Base-by-base conservation (phyloP, 2,888 invertebrate genomes). In the Autographa pulchrina region DNA sequence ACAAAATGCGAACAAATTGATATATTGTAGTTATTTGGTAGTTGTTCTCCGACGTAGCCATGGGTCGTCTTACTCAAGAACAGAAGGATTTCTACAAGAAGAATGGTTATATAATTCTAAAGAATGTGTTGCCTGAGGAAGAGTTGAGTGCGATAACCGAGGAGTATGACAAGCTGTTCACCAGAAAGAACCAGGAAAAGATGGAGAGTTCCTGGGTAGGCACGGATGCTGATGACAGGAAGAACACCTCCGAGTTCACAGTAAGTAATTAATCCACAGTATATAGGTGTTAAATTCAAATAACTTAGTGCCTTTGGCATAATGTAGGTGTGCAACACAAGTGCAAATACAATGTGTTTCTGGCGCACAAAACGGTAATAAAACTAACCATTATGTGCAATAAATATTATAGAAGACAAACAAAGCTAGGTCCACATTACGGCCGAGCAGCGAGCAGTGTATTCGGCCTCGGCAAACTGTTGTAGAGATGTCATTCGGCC, bases 201-300 rank as follows among this genome's bases (percentile, higher is more conserved):
- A 90, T 96, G 84, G 96, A 97, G 82, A 94, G 96, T 54, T 93
- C 96, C 0, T 96, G 96, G 96, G 89, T 89, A 0, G 96, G 96
- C 9, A 92, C 94, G n/a, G 94, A 95, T 9, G 87, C 86, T 6
- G 88, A 86, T 2, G 86, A 90, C 68, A 86, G 93, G 68, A 84
- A 83, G 48, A 90, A 82, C 59, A 82, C 90, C n/a, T 85, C 87
- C 2, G 79, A 76, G 0, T 86, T 82, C 54, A 92, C 93, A 9
- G 93, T 92, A 66, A 86, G 89, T 87, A 31, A 61, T 20, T 25
- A 41, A 11, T 20, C 9, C n/a, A 7, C 16, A 25, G 32, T 16
- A 14, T 16, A 5, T 59, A n/a, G 7, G n/a, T n/a, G n/a, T 16
- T 6, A n/a, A 18, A 52, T 52, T 52, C 14, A 43, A 43, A 43